Percentiles rank a stretch among this genome's conserved stretches.
phyloP scores from a whole-genome alignment of 2,797 vertebrate genomes.

The Carcharodon carcharias region DNA sequence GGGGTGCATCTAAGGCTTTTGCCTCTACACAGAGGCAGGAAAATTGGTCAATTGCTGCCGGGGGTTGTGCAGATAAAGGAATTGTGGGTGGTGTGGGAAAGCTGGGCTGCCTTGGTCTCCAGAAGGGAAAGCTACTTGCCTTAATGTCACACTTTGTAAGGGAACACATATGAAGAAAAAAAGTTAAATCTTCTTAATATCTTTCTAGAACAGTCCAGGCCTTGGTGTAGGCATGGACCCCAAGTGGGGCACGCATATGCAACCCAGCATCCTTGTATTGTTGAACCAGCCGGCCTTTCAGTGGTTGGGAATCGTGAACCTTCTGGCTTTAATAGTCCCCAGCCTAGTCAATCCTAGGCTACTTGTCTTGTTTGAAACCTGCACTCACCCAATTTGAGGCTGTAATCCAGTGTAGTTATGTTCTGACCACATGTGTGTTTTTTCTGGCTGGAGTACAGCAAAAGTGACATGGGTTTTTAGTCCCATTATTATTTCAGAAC shows the following conservation, averaged over 20 bases:
- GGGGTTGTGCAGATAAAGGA: background rate
- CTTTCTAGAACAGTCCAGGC: background rate
- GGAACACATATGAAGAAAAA: background rate
- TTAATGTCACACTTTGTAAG: background rate
- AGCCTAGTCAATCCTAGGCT: no score
- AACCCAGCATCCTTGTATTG: background rate
- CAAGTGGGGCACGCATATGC: background rate
- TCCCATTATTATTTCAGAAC: background rate
- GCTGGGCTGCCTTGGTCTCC: background rate
- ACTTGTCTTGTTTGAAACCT: background rate
- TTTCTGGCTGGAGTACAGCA: background rate
- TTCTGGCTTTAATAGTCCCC: background rate
- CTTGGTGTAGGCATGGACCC: background rate
- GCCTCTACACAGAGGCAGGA: background rate
- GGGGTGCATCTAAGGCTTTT: background rate
- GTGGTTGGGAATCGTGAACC: background rate
- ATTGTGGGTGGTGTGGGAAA: background rate
- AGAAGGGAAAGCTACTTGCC: background rate
- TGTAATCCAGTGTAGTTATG: background rate
- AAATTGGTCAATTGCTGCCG: background rate
- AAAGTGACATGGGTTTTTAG: background rate
- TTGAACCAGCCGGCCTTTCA: background rate
- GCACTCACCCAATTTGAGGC: background rate
- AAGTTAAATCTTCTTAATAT: background rate
- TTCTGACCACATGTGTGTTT: background rate